Conservation (phyloP, 1,140 invertebrate genomes). For the Caenorhabditis inopinata region DNA sequence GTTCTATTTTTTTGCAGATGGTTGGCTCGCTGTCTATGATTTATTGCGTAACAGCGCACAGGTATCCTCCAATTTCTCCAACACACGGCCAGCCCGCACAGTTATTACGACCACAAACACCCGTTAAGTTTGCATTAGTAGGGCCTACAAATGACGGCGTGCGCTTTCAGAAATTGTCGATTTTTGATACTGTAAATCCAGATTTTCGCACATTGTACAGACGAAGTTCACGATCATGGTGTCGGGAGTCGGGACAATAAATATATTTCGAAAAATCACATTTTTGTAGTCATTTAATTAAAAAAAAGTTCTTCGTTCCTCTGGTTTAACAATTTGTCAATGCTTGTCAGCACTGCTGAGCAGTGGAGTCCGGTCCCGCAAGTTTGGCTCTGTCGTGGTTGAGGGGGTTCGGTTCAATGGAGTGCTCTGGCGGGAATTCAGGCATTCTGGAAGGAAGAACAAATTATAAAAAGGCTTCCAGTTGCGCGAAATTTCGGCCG, state of each 20-base stretch:
- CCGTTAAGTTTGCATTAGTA: neutral
- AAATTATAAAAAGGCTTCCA: no score
- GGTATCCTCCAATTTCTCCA: neutral
- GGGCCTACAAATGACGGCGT: neutral
- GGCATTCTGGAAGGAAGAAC: neutral
- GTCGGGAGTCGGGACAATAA: neutral
- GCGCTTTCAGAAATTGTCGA: neutral
- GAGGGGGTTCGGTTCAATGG: neutral
- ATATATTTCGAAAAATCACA: no score
- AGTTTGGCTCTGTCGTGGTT: neutral
- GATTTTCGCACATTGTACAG: neutral
- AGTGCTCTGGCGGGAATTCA: neutral
- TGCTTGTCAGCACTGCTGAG: no score
- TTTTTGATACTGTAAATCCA: neutral
- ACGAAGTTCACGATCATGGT: neutral
- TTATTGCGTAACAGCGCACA: neutral
- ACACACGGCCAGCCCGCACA: neutral
- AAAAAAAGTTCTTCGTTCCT: no score
- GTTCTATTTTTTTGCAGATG: no score
- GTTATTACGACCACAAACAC: neutral
- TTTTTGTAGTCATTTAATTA: no score
- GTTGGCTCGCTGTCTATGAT: neutral
- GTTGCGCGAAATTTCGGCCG: no score
- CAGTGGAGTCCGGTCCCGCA: no score
- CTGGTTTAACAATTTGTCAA: no score